These are phyloP conservation scores for Euwallacea similis DNA, from an alignment of 1,140 invertebrate genomes.

Conservation along the genomic window DNA sequence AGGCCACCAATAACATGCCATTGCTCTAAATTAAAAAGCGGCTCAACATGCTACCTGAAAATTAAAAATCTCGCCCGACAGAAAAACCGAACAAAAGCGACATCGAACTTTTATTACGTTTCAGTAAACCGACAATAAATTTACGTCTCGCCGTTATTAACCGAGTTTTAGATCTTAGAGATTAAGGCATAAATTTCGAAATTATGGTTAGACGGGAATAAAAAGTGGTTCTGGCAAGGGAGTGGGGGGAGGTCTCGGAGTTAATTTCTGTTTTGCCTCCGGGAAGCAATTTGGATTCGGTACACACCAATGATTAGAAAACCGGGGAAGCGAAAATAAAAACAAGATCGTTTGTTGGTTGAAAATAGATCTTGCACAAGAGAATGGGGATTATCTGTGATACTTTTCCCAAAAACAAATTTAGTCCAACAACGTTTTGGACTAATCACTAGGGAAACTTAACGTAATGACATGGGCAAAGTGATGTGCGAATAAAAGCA, in stretches of 20 bases:
- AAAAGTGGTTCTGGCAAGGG: slow-evolving; percentile 10
- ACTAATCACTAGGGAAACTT: too few relatives aligned
- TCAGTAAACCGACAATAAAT: slow-evolving; percentile 11
- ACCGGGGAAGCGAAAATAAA: slow-evolving; percentile 20
- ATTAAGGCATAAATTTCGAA: slow-evolving; percentile 29
- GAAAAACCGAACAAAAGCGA: slow-evolving; percentile 6
- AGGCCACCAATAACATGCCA: not conserved
- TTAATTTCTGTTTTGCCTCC: slow-evolving; percentile 27
- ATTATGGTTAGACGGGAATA: slow-evolving; percentile 27
- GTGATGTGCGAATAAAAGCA: too few relatives aligned
- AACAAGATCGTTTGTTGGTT: slow-evolving; percentile 6
- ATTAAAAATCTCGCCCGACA: slow-evolving; percentile 3
- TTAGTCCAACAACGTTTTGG: too few relatives aligned
- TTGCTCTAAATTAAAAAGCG: not conserved
- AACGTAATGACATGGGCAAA: too few relatives aligned
- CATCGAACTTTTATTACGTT: slow-evolving; percentile 15
- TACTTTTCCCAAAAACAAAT: too few relatives aligned
- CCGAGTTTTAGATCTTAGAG: slow-evolving; percentile 22
- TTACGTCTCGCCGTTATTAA: slow-evolving; percentile 18
- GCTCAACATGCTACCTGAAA: slow-evolving; percentile 7
- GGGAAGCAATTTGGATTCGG: slow-evolving; percentile 17
- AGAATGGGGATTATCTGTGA: not conserved
- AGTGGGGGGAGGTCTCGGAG: slow-evolving; percentile 6
- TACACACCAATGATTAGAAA: slow-evolving; percentile 27
- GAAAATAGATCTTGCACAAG: slow-evolving; percentile 2